These are phyloP conservation scores for Campopleginae sp. DNA, from an alignment of 2,888 invertebrate genomes.

Conservation along the genomic window DNA sequence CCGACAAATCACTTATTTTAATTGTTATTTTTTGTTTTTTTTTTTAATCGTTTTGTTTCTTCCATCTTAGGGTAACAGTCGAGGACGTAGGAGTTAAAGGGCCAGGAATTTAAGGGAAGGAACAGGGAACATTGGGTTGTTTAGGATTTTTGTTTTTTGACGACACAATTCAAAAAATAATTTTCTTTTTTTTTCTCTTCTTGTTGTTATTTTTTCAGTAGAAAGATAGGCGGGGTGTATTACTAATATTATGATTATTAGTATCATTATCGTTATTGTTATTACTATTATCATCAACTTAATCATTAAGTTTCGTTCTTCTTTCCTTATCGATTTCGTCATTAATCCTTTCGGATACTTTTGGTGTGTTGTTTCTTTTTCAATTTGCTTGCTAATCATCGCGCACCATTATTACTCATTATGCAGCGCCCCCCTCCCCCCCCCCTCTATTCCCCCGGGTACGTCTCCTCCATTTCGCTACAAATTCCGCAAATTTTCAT, in stretches of 20 bases:
- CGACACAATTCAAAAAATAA: constrained; percentile 82
- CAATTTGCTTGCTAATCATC: constrained; percentile 23
- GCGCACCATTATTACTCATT: constrained; percentile 28
- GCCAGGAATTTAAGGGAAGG: constrained; percentile 32
- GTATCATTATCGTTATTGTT: constrained; percentile 68
- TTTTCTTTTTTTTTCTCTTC: constrained; percentile 70
- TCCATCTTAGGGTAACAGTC: constrained; percentile 1
- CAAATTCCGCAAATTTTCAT: constrained; percentile 13
- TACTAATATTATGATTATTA: constrained; percentile 67
- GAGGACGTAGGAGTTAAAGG: background rate
- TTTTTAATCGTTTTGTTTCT: constrained; percentile 47
- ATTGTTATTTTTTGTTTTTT: constrained; percentile 56
- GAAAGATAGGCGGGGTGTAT: constrained; percentile 80
- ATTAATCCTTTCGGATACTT: constrained; percentile 16
- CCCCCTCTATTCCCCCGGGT: background rate
- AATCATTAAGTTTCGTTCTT: constrained; percentile 62
- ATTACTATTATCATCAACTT: constrained; percentile 67
- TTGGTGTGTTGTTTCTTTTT: constrained; percentile 33
- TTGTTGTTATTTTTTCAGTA: constrained; percentile 74
- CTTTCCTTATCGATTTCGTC: constrained; percentile 66
- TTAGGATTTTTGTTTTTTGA: constrained; percentile 56
- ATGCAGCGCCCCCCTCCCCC: constrained; percentile 32
- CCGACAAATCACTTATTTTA: constrained; percentile 74
- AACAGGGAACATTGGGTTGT: constrained; percentile 43
- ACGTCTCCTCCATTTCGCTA: background rate